phyloP scores from a whole-genome alignment of 1,140 invertebrate species.

The Mycetomoellerius zeteki region DNA sequence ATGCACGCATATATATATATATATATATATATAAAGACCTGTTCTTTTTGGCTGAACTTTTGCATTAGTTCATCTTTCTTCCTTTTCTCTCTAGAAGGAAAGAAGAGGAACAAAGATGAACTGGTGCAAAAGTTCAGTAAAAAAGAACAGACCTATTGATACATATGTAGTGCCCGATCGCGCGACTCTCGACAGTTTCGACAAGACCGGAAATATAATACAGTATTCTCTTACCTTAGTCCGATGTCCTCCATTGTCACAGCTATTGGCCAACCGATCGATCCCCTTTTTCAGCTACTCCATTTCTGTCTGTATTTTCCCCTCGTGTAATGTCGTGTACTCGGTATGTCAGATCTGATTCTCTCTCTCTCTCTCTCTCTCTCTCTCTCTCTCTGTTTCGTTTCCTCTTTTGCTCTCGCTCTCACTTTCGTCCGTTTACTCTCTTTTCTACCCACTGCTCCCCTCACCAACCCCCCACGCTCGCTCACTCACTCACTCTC shows the following conservation, averaged over 20 bases:
- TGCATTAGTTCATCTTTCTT: no score
- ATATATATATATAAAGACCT: neutral
- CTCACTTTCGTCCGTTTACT: neutral
- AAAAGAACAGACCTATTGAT: no score
- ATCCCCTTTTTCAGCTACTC: constrained; percentile 71
- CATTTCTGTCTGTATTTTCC: constrained; percentile 63
- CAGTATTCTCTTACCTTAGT: constrained; percentile 68
- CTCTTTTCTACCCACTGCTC: neutral
- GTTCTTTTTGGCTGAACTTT: no score
- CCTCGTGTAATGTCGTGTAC: neutral
- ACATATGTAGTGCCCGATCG: neutral
- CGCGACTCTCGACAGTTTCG: neutral
- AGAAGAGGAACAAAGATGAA: no score
- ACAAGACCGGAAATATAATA: constrained; percentile 12
- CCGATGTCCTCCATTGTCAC: constrained; percentile 72
- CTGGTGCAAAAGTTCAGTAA: no score
- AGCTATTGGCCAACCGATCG: constrained; percentile 72
- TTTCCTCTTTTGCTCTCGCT: neutral
- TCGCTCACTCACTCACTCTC: no score
- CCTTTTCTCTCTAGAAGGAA: no score
- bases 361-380: neutral
- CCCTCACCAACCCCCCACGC: no score
- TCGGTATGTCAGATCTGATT: constrained; percentile 15
- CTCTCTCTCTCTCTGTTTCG: no score
- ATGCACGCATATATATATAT: neutral